Conservation (phyloP, 1,140 invertebrate species). For the Plodia interpunctella region DNA sequence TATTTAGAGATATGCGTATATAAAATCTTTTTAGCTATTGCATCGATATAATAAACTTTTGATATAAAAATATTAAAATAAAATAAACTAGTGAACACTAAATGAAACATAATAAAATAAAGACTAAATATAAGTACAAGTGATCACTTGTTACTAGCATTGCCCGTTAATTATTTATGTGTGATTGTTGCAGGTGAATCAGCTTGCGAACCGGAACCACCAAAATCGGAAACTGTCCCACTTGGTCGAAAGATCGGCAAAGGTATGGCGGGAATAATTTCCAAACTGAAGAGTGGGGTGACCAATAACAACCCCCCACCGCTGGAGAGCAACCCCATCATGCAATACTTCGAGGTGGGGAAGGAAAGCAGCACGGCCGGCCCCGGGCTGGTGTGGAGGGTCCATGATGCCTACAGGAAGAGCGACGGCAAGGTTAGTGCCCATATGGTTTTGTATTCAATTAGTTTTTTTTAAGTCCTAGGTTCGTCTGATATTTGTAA, state of each 20-base stretch:
- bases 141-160: no score
- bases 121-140: no score
- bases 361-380: conserved; percentile 92
- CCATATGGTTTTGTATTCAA: neutral
- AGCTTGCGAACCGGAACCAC: conserved; percentile 18
- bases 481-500: no score
- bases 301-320: conserved; percentile 73
- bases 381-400: conserved; percentile 94
- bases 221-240: conserved; percentile 33
- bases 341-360: conserved; percentile 92
- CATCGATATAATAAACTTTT: no score
- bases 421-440: conserved; percentile 92
- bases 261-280: conserved; percentile 81
- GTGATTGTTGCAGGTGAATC: conserved; percentile 18
- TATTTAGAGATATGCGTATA: no score
- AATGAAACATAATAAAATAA: no score
- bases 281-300: conserved; percentile 83
- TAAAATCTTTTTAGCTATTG: no score
- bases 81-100: no score
- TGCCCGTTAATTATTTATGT: no score
- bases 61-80: no score
- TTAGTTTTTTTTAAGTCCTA: no score
- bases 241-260: conserved; percentile 21
- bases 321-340: conserved; percentile 90
- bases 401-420: conserved; percentile 93